Evolutionary conservation across 2,113 vertebrate genomes (phyloP), one percentile per base, ranked within the genome.

Genomic region (Erythrolamprus reginae): DNA sequence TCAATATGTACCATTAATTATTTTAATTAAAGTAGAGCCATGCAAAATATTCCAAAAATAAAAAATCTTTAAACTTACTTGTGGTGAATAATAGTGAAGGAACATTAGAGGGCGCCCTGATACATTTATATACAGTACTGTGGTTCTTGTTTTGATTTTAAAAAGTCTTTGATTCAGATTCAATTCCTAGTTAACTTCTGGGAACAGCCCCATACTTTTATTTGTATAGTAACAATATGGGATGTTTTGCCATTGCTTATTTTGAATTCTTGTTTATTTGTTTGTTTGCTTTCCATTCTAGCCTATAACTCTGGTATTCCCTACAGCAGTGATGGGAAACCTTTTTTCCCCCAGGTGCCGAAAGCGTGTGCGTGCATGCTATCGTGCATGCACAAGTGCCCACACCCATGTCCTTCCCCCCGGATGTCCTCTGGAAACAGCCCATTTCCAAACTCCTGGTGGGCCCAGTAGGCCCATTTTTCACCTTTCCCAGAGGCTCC

Each of bases 81-180:
- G 70, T 52, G 24, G 24, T n/a, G 47, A 19, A 28, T 26, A 28
- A 85, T 47, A 70, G 10, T 21, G 77, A 28, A 91, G 55, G 38
- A 87, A 88, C 85, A 70, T 90, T 84, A 90, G 89, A 65, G 88
- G 89, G 61, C 28, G 28, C 86, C 28, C 55, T 88, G 55, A 84
- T 28, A 55, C 91, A 88, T 21, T 83, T 65, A 65, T 90, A 87
- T 88, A 84, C 47, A 12, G 26, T 33, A 84, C 47, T 19, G 26
- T 33, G 58, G 12, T 24, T 87, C n/a, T 82, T 85, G 24, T 56
- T 56, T 58, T 88, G 77, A 65, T 38, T 77, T 77, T 38, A 3
- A 77, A 77, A 38, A 77, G 33, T 77, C 33, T 19, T 77, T 77
- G 70, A 77, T 42, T 42, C 17, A 77, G 33, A 77, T 3, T 77